Evolutionary conservation across 1,140 invertebrate species (phyloP).

Genomic region (Argopecten irradians): DNA sequence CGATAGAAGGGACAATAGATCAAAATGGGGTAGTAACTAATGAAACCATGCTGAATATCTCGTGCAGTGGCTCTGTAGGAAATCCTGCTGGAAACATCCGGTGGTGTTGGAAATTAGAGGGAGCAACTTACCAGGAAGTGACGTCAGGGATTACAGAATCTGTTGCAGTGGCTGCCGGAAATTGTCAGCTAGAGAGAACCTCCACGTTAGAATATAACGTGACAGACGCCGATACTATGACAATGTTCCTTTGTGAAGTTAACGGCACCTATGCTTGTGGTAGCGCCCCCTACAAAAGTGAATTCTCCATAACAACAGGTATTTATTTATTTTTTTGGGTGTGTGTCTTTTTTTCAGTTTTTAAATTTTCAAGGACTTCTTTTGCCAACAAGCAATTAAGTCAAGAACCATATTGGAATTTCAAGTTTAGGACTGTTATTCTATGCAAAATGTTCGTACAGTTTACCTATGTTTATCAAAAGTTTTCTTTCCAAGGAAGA

Average conservation of each 20-base stretch:
- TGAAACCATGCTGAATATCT: not conserved
- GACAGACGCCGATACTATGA: not conserved
- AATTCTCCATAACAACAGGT: constrained; percentile 17
- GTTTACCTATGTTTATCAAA: too few species aligned
- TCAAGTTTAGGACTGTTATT: too few species aligned
- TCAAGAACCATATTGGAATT: too few species aligned
- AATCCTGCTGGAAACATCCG: not conserved
- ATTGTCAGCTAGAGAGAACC: not conserved
- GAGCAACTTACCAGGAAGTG: not conserved
- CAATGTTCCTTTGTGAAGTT: not conserved
- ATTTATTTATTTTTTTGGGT: too few species aligned
- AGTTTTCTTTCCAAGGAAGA: too few species aligned
- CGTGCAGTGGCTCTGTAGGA: not conserved
- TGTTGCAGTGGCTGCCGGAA: not conserved
- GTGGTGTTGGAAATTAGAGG: not conserved
- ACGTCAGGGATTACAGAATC: not conserved
- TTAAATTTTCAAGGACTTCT: too few species aligned
- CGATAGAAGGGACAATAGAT: not conserved
- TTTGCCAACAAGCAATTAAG: too few species aligned
- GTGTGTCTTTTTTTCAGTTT: too few species aligned
- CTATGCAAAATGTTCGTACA: too few species aligned
- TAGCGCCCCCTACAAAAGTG: constrained; percentile 12
- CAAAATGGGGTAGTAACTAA: not conserved
- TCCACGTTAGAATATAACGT: not conserved
- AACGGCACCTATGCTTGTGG: not conserved